phyloP scores from a whole-genome alignment of 2,888 invertebrate species.

The Halictus quadricinctus region DNA sequence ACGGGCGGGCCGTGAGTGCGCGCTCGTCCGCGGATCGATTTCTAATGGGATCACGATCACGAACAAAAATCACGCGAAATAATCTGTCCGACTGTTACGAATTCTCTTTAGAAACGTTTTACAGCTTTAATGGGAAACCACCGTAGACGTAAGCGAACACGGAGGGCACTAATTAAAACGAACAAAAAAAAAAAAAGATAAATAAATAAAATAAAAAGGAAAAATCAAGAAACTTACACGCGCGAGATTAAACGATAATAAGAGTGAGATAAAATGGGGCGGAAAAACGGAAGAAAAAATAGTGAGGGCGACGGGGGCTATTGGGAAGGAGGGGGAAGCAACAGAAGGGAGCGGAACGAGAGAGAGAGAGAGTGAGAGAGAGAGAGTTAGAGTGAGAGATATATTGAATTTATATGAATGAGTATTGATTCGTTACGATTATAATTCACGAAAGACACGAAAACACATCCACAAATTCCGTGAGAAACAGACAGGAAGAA shows the following conservation, averaged over 20 bases:
- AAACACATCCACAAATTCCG: slow-evolving; percentile 3
- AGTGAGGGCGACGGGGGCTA: background rate
- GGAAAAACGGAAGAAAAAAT: background rate
- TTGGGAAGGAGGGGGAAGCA: background rate
- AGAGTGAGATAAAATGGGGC: background rate
- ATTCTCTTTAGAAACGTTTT: slow-evolving; percentile 57
- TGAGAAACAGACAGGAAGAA: background rate
- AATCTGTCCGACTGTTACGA: slow-evolving; percentile 57
- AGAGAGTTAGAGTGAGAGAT: background rate
- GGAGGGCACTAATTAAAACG: slow-evolving; percentile 58
- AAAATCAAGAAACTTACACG: slow-evolving; percentile 17
- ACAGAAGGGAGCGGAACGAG: background rate
- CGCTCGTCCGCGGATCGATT: background rate
- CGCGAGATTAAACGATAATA: slow-evolving; percentile 20
- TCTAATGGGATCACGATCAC: slow-evolving; percentile 26
- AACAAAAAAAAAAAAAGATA: background rate
- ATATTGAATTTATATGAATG: slow-evolving; percentile 8
- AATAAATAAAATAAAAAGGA: background rate
- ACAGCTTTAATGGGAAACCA: slow-evolving; percentile 62
- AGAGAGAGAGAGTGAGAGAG: background rate
- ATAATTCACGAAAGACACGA: slow-evolving; percentile 10
- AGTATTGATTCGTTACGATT: background rate
- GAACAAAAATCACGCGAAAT: slow-evolving; percentile 23
- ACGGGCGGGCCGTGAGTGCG: background rate
- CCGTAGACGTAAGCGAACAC: slow-evolving; percentile 63